Conservation (phyloP, 2,888 invertebrate genomes). For the Lasioglossum leucozonium region DNA sequence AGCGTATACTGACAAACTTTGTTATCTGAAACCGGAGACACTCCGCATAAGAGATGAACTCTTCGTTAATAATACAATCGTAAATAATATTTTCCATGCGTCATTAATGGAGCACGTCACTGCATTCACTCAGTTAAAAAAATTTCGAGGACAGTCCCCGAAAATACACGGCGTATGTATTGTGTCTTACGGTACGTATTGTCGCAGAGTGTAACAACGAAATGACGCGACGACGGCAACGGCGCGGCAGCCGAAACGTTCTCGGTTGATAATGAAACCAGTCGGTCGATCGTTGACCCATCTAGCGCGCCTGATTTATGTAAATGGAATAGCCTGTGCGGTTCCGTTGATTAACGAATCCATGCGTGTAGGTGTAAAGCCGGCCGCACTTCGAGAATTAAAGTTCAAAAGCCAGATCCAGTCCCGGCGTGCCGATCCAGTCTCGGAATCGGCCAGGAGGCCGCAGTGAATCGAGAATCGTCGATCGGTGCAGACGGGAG, state of each 20-base stretch:
- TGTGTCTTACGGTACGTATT: background rate
- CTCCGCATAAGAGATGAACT: background rate
- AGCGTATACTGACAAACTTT: too few species aligned
- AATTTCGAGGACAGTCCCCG: too few species aligned
- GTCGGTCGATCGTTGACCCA: background rate
- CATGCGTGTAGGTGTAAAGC: constrained; percentile 36
- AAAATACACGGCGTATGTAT: too few species aligned
- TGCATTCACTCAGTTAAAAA: too few species aligned
- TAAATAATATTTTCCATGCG: background rate
- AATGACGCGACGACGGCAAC: too few species aligned
- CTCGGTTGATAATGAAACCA: background rate
- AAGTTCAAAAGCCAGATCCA: constrained; percentile 47
- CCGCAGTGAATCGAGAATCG: constrained; percentile 50
- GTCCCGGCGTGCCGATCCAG: constrained; percentile 29
- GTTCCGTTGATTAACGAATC: constrained; percentile 31
- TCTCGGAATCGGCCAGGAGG: constrained; percentile 32
- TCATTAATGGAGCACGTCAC: too few species aligned
- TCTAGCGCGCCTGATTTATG: background rate
- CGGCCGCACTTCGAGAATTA: constrained; percentile 26
- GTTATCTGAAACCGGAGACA: too few species aligned
- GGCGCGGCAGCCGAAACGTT: too few species aligned
- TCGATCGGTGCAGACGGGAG: constrained; percentile 28
- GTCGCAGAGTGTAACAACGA: background rate
- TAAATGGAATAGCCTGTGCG: background rate
- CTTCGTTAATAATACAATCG: background rate